Conservation (phyloP, 2,888 invertebrate species). For the Spisula subtruncata region DNA sequence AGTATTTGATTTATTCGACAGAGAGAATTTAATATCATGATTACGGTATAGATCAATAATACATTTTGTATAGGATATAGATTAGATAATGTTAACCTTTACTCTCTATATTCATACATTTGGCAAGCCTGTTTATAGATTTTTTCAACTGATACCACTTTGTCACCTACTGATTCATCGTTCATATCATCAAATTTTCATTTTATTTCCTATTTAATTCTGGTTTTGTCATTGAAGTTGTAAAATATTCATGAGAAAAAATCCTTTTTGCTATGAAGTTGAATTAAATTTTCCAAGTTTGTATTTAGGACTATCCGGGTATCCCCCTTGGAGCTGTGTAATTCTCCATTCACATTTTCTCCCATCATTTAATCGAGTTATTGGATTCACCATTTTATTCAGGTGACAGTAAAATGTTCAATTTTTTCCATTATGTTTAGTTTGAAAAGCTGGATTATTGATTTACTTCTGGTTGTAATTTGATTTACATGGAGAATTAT, state of each 20-base stretch:
- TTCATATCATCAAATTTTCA: neutral
- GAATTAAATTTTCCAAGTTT: neutral
- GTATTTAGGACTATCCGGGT: neutral
- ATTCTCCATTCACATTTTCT: conserved; percentile 12
- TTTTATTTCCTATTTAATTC: neutral
- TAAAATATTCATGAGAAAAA: conserved; percentile 11
- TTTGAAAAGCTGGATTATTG: conserved; percentile 46
- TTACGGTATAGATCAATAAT: conserved; percentile 18
- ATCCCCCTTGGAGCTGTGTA: neutral
- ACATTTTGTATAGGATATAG: conserved; percentile 7
- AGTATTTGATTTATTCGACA: conserved; percentile 27
- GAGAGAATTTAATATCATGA: conserved; percentile 24
- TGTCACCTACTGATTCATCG: neutral
- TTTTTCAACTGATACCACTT: conserved; percentile 1
- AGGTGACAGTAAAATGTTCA: conserved; percentile 23
- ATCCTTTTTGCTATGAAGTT: neutral
- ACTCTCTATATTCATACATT: neutral
- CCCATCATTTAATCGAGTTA: neutral
- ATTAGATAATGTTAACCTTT: neutral
- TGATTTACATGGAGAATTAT: conserved; percentile 40
- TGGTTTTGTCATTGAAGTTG: neutral
- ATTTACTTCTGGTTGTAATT: conserved; percentile 41
- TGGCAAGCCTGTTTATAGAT: conserved; percentile 13
- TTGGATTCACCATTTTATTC: neutral
- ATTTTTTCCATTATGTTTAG: conserved; percentile 39